A percentile compares a stretch with the other conserved stretches of the same genome.
Evolutionary conservation across 2,797 vertebrate genomes (phyloP).

Genomic region (Vipera ursinii): DNA sequence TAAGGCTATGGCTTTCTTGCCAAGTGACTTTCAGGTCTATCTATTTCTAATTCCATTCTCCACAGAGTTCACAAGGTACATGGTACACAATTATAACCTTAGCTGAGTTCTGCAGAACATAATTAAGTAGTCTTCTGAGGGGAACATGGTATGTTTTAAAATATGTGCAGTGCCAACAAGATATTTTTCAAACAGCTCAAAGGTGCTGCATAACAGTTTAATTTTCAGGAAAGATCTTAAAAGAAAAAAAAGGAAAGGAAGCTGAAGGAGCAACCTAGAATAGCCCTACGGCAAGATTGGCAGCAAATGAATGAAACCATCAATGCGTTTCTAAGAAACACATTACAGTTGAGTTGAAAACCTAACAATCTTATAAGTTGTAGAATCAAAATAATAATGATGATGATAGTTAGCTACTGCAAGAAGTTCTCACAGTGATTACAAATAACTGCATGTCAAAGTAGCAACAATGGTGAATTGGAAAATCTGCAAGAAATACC

Average conservation of each 20-base stretch:
- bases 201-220: background rate
- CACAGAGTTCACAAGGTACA: background rate
- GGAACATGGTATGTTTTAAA: conserved; percentile 18
- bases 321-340: background rate
- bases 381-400: background rate
- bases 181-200: conserved; percentile 9
- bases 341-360: conserved; percentile 6
- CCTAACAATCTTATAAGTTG: conserved; percentile 12
- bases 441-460: too few relatives aligned
- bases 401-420: too few relatives aligned
- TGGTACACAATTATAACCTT: conserved; percentile 32
- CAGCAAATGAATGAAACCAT: background rate
- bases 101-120: background rate
- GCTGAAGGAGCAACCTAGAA: background rate
- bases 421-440: too few relatives aligned
- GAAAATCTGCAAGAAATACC: too few relatives aligned
- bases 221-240: background rate
- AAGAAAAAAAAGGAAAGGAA: background rate
- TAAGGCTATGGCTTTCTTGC: background rate
- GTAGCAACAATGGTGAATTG: too few relatives aligned
- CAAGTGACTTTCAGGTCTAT: conserved; percentile 24
- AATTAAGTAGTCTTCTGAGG: conserved; percentile 14
- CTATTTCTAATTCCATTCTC: conserved; percentile 24
- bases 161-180: conserved; percentile 6
- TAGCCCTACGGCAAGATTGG: too few relatives aligned